These are phyloP conservation scores for Drosophila melanica DNA, from an alignment of 1,140 invertebrate genomes.

Conservation along the genomic window DNA sequence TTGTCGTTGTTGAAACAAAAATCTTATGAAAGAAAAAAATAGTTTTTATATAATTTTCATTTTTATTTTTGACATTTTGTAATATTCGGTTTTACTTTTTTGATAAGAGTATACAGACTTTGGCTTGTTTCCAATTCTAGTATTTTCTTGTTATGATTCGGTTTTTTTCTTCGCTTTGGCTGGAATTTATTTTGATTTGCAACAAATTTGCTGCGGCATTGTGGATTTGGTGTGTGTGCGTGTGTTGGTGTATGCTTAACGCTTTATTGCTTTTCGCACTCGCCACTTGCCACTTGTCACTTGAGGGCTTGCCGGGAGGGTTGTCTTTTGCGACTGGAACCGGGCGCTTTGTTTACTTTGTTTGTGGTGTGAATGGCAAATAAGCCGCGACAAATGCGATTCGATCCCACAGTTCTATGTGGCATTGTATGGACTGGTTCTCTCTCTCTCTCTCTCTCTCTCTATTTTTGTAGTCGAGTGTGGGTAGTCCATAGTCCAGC, in stretches of 20 bases:
- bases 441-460: too few relatives aligned
- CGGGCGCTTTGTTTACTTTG: slow-evolving; percentile 72
- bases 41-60: too few relatives aligned
- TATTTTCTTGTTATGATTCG: slow-evolving; percentile 32
- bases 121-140: neutral
- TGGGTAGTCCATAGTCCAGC: slow-evolving; percentile 17
- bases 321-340: slow-evolving; percentile 39
- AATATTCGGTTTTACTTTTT: too few relatives aligned
- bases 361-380: slow-evolving; percentile 80
- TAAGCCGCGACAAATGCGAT: slow-evolving; percentile 68
- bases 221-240: slow-evolving; percentile 44
- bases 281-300: slow-evolving; percentile 53
- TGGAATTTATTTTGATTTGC: slow-evolving; percentile 81
- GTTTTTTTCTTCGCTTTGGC: slow-evolving; percentile 48
- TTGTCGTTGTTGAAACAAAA: too few relatives aligned
- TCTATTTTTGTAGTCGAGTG: slow-evolving; percentile 43
- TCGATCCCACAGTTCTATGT: slow-evolving; percentile 27
- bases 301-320: slow-evolving; percentile 51
- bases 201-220: slow-evolving; percentile 72
- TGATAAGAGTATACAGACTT: slow-evolving; percentile 21
- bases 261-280: slow-evolving; percentile 77
- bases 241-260: slow-evolving; percentile 45
- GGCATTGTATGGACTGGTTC: neutral
- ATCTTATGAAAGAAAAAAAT: too few relatives aligned
- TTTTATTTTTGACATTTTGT: too few relatives aligned